phyloP scores from a whole-genome alignment of 2,888 invertebrate genomes.

The Apamea anceps region DNA sequence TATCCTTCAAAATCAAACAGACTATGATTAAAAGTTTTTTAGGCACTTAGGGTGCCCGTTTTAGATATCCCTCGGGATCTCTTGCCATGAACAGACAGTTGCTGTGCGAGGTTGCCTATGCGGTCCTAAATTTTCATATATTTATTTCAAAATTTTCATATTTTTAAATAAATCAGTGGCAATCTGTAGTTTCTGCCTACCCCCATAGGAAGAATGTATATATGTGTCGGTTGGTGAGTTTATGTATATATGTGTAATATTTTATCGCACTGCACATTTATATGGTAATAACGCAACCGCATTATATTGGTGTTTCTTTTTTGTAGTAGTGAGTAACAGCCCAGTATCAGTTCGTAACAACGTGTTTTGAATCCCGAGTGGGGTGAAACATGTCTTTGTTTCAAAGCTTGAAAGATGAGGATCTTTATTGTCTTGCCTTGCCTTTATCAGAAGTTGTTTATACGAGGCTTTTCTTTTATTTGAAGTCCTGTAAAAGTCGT shows the following conservation, averaged over 20 bases:
- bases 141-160: not conserved
- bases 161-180: not conserved
- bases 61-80: too few species aligned
- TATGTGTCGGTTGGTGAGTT: too few species aligned
- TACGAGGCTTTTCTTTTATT: conserved; percentile 12
- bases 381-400: conserved; percentile 6
- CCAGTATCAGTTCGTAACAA: conserved; percentile 19
- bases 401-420: conserved; percentile 24
- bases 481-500: not conserved
- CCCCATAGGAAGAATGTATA: not conserved
- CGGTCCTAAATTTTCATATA: not conserved
- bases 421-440: conserved; percentile 36
- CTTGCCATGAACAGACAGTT: not conserved
- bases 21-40: too few species aligned
- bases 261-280: not conserved
- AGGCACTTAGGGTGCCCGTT: not conserved
- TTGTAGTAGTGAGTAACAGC: not conserved
- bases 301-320: not conserved
- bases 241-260: not conserved
- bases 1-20: too few species aligned
- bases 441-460: conserved; percentile 7
- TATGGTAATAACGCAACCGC: not conserved
- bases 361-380: conserved; percentile 35
- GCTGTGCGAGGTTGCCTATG: too few species aligned
- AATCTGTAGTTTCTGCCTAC: not conserved